Conservation (phyloP, 2,888 invertebrate genomes). For the Ophion slaviceki region DNA sequence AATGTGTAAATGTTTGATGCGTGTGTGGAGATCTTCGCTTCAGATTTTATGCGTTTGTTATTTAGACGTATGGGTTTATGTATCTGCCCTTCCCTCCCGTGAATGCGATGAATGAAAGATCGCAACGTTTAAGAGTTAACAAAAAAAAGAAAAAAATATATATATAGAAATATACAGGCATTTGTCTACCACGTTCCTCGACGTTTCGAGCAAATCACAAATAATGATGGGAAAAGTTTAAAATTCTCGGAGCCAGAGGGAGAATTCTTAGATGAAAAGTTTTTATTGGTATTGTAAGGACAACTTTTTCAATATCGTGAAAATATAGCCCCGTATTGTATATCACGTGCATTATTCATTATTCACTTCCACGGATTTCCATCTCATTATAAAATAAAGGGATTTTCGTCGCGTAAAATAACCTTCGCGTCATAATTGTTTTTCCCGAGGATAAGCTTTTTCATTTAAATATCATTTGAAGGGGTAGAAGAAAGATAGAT, state of each 20-base stretch:
- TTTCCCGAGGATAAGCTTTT: neutral
- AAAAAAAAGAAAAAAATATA: neutral
- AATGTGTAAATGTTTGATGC: neutral
- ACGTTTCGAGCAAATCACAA: conserved; percentile 2
- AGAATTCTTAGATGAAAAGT: neutral
- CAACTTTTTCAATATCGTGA: neutral
- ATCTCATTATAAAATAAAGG: no score
- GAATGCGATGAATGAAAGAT: conserved; percentile 3
- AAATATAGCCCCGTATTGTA: neutral
- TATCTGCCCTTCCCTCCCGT: neutral
- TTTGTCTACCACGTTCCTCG: neutral
- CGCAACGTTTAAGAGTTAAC: neutral
- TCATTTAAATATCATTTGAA: no score
- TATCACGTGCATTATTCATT: neutral
- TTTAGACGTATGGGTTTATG: conserved; percentile 1
- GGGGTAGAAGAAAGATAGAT: no score
- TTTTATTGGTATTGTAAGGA: neutral
- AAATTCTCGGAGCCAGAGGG: neutral
- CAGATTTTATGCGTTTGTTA: conserved; percentile 13
- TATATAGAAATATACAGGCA: no score
- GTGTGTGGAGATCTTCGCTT: neutral
- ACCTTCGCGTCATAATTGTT: neutral
- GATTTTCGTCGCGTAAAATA: neutral
- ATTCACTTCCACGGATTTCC: no score
- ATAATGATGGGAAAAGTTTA: neutral